Conservation (phyloP, 2,888 invertebrate genomes). For the Acronicta leporina region DNA sequence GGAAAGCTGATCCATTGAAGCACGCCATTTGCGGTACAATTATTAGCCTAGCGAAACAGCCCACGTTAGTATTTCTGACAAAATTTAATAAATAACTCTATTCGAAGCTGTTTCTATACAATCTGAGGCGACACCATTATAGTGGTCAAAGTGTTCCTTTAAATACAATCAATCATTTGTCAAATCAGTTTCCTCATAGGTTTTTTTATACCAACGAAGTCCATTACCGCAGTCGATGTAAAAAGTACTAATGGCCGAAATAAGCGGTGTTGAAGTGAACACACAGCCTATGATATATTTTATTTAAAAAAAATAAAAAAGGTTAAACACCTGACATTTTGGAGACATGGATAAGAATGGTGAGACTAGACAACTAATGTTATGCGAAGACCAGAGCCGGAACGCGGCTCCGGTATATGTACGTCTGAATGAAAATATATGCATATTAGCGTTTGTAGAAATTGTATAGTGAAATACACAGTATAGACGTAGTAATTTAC, state of each 20-base stretch:
- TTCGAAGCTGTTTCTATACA: slow-evolving; percentile 10
- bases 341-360: not conserved
- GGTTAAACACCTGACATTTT: not conserved
- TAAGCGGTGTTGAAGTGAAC: slow-evolving; percentile 4
- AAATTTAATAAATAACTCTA: not conserved
- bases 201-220: slow-evolving; percentile 1
- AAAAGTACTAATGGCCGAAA: slow-evolving; percentile 1
- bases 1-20: not conserved
- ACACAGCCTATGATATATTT: not conserved
- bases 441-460: not conserved
- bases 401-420: too few species aligned
- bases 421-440: not conserved
- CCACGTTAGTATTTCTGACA: slow-evolving; percentile 7
- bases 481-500: not conserved
- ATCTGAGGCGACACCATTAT: slow-evolving; percentile 8
- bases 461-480: not conserved
- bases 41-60: slow-evolving; percentile 5
- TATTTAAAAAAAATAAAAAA: too few species aligned
- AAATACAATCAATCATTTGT: slow-evolving; percentile 16
- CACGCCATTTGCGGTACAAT: slow-evolving; percentile 9
- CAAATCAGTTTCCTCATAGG: slow-evolving; percentile 2
- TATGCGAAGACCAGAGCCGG: too few species aligned
- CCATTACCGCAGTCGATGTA: not conserved
- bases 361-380: not conserved
- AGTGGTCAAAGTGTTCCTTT: slow-evolving; percentile 5